Percentiles rank a stretch among this genome's conserved stretches.
Conservation (phyloP, 2,113 vertebrate genomes). For the Meriones unguiculatus region DNA sequence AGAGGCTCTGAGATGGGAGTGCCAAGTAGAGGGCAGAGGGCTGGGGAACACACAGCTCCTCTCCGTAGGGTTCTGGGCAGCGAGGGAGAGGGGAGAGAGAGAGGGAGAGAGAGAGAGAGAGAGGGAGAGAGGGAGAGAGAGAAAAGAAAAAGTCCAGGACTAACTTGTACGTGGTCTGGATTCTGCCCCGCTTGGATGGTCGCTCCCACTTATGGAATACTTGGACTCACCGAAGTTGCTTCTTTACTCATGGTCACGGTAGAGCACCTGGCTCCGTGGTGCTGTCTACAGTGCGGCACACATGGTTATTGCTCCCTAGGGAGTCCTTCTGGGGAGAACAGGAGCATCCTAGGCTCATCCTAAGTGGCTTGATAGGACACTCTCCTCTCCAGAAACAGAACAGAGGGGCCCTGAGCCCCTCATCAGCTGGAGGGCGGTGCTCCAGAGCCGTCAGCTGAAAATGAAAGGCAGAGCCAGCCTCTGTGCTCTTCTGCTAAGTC, state of each 20-base stretch:
- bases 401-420: not conserved
- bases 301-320: not conserved
- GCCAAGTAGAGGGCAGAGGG: not conserved
- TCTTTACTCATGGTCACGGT: not conserved
- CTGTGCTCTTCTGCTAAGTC: not conserved
- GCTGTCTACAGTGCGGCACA: not conserved
- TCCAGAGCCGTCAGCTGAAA: not conserved
- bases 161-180: no score
- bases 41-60: no score
- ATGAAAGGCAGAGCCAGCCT: not conserved
- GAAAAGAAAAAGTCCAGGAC: no score
- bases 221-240: not conserved
- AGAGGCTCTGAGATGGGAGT: not conserved
- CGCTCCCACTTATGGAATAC: not conserved
- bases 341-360: not conserved
- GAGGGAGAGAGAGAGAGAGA: no score
- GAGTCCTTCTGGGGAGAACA: not conserved
- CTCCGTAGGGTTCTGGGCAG: not conserved
- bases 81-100: not conserved
- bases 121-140: no score
- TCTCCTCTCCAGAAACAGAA: no score
- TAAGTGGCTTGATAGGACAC: not conserved
- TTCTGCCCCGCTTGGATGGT: no score
- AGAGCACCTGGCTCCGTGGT: not conserved
- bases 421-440: not conserved